These are phyloP conservation scores for Syrrhaptes paradoxus DNA, from an alignment of 2,113 vertebrate genomes.

Conservation along the genomic window DNA sequence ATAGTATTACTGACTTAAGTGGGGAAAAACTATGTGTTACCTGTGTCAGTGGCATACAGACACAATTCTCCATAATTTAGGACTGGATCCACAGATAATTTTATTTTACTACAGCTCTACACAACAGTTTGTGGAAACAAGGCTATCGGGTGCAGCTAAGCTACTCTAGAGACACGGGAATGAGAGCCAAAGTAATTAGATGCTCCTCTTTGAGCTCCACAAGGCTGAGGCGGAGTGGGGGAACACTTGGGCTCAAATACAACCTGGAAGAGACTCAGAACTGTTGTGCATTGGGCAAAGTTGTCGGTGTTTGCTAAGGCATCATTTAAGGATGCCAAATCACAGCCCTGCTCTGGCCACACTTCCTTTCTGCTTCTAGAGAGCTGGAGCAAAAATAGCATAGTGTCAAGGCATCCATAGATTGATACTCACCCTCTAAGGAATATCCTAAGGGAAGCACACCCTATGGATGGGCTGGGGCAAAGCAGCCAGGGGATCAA, in stretches of 20 bases:
- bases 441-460: neutral
- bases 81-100: neutral
- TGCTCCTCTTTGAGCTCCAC: neutral
- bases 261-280: neutral
- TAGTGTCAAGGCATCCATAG: neutral
- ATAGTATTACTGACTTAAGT: neutral
- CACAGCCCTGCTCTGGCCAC: neutral
- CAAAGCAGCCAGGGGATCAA: neutral
- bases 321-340: neutral
- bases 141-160: neutral
- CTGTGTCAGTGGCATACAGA: neutral
- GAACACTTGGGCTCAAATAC: neutral
- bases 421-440: neutral
- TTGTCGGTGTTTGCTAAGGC: neutral
- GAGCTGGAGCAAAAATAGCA: neutral
- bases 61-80: neutral
- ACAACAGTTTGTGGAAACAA: neutral
- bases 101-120: neutral
- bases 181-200: neutral
- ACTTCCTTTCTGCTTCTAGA: neutral
- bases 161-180: neutral
- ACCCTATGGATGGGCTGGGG: neutral
- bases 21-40: neutral
- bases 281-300: neutral
- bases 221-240: neutral